Base-by-base conservation (phyloP, 2,797 vertebrate genomes). In the Tympanoctomys barrerae region DNA sequence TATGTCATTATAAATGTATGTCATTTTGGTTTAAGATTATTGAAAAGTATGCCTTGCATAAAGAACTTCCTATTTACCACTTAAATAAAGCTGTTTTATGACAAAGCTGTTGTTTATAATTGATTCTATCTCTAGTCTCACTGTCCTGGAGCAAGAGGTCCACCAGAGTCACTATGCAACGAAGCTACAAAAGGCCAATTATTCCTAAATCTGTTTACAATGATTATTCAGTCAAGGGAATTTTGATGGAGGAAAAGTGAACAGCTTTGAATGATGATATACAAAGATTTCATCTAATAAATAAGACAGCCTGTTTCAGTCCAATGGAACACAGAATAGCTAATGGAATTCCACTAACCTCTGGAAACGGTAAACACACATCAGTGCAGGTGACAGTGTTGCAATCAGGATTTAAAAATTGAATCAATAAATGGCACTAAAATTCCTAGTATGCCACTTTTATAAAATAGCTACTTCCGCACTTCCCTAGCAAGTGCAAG, bases 161-260 rank as follows among this genome's bases (percentile, higher is more conserved):
- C 9, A 59, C 33, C 49, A 16, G 1, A 14, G 19, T 68, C 16
- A 12, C 14, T 83, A 80, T 24, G 7, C 64, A 83, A 92, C 39
- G 42, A 79, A 87, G 54, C 36, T 70, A 28, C 18, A 33, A 70
- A 22, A n/a, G 42, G 73, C 13, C 87, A 39, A 73, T 75, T 83
- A 91, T 84, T 81, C 33, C 83, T 77, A 87, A 75, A 68, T 68
- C 11, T 85, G 6, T 42, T 75, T 94, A n/a, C 84, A 42, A 18
- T 78, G 57, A 92, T 26, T 26, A 31, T 64, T 96, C 52, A 88
- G 24, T 24, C 83, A 62, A 93, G 7, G 42, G 8, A 94, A 88
- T 70, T 90, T 13, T 93, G 21, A 94, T 39, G 26, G 80, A 89
- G 39, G 88, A 71, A 64, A 49, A 78, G 10, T 46, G 11, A 61